Base-by-base conservation (phyloP, 2,888 invertebrate species). In the Fragum sueziense region DNA sequence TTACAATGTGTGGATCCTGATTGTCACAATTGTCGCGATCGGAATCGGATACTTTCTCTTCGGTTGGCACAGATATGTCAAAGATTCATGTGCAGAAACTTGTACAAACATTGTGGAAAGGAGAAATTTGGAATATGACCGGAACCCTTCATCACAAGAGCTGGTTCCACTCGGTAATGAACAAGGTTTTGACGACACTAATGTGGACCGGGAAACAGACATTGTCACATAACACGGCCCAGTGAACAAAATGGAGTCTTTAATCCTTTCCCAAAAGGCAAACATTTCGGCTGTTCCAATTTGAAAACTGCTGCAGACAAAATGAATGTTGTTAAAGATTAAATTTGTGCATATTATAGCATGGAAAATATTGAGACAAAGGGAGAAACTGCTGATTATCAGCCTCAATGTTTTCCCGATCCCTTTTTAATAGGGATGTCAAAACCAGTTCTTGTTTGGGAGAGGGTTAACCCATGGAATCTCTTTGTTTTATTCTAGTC, bases 1-100 rank as follows among this genome's bases (percentile, higher is more conserved):
- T 0, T 88, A 85, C 57, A 88, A 88, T 73, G 79, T 79, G 17
- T 87, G 87, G 87, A 77, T 86, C 11, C 79, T 85, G n/a, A 51
- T 82, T 9, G 79, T 83, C 57, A 79, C 84, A 7, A 73, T 88
- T n/a, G 51, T 84, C 0, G 80, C 80, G 22, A 79, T 80, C 27
- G 76, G 74, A 7, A 51, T 84, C n/a, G 84, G 84, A 25, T 84
- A 84, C 74, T 84, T 84, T 54, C 65, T 84, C n/a, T 73, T 80
- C 4, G 84, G 76, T 47, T 79, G 78, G 80, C 84, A 84, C 33
- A 73, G 78, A 27, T 62, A 75, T 31, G 59, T 57, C 17, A 75
- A 71, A 11, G 70, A 62, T 20, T 17, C 57, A 11, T 82, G 82
- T 59, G 70, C 73, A 9, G 76, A 52, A 2, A 68, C 76, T n/a